These are phyloP conservation scores for Papilio helenus DNA, from an alignment of 1,140 invertebrate genomes.

Conservation along the genomic window DNA sequence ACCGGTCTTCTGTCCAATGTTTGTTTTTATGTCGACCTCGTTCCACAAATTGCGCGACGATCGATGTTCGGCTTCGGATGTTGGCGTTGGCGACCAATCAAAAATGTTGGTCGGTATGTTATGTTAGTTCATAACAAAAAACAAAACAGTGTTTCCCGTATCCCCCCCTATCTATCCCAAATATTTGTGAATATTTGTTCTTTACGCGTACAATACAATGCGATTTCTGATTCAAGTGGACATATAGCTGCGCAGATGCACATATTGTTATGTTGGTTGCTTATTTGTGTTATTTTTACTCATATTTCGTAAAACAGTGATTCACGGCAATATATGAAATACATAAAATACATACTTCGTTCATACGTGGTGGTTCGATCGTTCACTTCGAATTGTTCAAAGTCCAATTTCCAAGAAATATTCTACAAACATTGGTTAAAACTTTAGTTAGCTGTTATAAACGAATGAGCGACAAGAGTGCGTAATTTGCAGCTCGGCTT, in stretches of 20 bases:
- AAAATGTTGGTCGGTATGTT: constrained; percentile 37
- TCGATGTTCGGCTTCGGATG: constrained; percentile 60
- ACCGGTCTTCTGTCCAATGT: constrained; percentile 59
- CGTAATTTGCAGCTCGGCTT: constrained; percentile 8
- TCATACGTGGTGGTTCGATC: constrained; percentile 15
- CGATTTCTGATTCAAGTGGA: background rate
- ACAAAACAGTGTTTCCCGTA: background rate
- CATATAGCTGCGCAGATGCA: background rate
- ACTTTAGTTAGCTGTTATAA: background rate
- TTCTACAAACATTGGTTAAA: constrained; percentile 21
- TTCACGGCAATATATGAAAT: constrained; percentile 13
- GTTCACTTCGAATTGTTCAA: constrained; percentile 15
- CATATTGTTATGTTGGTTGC: background rate
- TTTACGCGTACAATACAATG: background rate
- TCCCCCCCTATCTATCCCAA: background rate
- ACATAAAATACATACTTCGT: background rate
- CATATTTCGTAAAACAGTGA: constrained; percentile 20
- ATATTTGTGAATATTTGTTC: background rate
- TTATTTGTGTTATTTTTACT: constrained; percentile 3
- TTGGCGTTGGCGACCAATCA: constrained; percentile 59
- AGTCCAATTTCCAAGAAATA: constrained; percentile 33
- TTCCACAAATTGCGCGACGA: constrained; percentile 64
- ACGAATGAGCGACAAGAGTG: constrained; percentile 7
- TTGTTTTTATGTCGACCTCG: constrained; percentile 65
- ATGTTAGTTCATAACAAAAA: constrained; percentile 24